Base-by-base conservation (phyloP, 2,113 vertebrate species). In the Grammomys surdaster region DNA sequence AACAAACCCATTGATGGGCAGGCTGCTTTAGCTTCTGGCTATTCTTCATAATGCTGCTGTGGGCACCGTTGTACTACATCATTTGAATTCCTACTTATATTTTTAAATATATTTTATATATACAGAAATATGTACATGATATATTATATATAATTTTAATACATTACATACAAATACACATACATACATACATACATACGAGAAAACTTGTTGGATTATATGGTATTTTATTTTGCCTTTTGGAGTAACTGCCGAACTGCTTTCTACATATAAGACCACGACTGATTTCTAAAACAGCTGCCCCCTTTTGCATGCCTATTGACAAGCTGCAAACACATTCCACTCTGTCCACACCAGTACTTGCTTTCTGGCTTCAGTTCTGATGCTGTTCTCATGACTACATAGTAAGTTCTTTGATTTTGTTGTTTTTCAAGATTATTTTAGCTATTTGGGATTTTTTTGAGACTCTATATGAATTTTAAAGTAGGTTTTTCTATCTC, bases 401-500 rank as follows among this genome's bases (percentile, higher is more conserved):
- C 67, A n/a, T 20, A 58, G 77, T 70, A 75, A 40, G 46, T 63
- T 95, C 75, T 95, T 16, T 31, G 88, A 76, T 36, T 86, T 80
- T 60, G 43, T 92, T 92, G 31, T 65, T 89, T 96, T 76, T 77
- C 43, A 95, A 93, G 8, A 81, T 78, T 90, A 40, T 48, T 88
- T 90, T 90, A 17, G 69, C 10, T 82, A 36, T 70, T 87, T 63
- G 70, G 72, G 19, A 26, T n/a, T 51, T 56, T 65, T 90, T 80
- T 87, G 24, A 93, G 58, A 89, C 43, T 70, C 43, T 48, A 65
- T 73, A 14, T 72, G 40, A 81, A 43, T 95, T 90, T 93, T 93
- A 93, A 60, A 94, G 69, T 76, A 51, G 5, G 1, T 56, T 95
- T 97, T 96, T 75, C 69, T 93, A 78, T 88, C 90, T 94, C 60